phyloP scores from a whole-genome alignment of 2,888 invertebrate genomes.

The Eubasilissa splendida region DNA sequence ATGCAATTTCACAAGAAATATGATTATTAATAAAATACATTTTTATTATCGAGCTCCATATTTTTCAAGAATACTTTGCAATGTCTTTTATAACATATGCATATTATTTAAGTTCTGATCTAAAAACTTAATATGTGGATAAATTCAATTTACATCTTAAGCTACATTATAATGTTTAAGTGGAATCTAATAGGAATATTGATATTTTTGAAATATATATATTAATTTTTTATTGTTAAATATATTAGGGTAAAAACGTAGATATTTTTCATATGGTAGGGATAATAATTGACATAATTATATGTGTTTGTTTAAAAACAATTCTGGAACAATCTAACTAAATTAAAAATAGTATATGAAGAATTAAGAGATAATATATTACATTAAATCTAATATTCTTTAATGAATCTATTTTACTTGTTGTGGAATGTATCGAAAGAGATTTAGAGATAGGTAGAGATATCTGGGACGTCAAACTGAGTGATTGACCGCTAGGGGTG shows the following conservation, averaged over 20 bases:
- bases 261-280: conserved; percentile 46
- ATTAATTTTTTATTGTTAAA: background rate
- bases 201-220: conserved; percentile 32
- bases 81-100: too few relatives aligned
- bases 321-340: background rate
- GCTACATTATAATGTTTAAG: background rate
- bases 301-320: background rate
- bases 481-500: too few relatives aligned
- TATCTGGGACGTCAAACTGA: too few relatives aligned
- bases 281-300: conserved; percentile 56
- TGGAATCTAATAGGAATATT: conserved; percentile 7
- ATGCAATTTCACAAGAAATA: too few relatives aligned
- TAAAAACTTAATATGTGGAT: too few relatives aligned
- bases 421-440: background rate
- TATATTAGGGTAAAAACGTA: conserved; percentile 31
- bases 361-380: too few relatives aligned
- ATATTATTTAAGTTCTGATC: too few relatives aligned
- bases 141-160: background rate
- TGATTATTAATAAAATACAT: too few relatives aligned
- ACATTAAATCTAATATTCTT: too few relatives aligned
- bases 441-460: background rate
- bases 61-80: too few relatives aligned
- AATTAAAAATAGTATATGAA: background rate
- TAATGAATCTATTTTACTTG: too few relatives aligned
- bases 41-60: too few relatives aligned